Evolutionary conservation across 2,888 invertebrate species (phyloP).

Genomic region (Thera britannica): DNA sequence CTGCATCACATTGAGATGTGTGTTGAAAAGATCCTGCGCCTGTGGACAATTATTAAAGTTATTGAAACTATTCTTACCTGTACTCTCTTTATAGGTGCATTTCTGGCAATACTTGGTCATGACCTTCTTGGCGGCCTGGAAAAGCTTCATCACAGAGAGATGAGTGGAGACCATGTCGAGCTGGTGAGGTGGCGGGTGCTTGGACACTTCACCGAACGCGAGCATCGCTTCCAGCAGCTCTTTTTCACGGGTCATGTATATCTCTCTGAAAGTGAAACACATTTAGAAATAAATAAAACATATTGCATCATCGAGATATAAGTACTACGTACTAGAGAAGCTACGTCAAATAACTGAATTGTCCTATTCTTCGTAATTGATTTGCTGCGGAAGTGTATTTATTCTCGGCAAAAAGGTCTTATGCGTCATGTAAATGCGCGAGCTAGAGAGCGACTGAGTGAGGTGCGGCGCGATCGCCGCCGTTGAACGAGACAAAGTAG

Average conservation of each 20-base stretch:
- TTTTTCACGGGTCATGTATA: constrained; percentile 96
- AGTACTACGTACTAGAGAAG: too few species aligned
- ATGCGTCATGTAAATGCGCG: too few species aligned
- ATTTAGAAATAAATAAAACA: not conserved
- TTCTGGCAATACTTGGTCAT: constrained; percentile 71
- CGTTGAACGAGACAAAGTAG: too few species aligned
- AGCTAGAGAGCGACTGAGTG: too few species aligned
- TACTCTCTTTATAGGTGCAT: constrained; percentile 89
- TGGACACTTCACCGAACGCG: constrained; percentile 91
- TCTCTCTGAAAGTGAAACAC: constrained; percentile 84
- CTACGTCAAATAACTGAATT: too few species aligned
- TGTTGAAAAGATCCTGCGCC: constrained; percentile 9
- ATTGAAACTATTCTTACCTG: constrained; percentile 62
- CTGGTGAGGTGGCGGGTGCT: constrained; percentile 93
- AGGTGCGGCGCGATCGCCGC: too few species aligned
- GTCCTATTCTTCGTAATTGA: too few species aligned
- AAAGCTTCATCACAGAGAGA: constrained; percentile 92
- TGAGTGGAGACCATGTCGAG: constrained; percentile 93
- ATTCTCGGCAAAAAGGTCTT: too few species aligned
- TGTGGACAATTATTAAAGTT: constrained; percentile 4
- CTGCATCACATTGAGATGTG: constrained; percentile 3
- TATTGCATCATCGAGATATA: too few species aligned
- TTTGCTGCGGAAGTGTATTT: too few species aligned
- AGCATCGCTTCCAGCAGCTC: constrained; percentile 94
- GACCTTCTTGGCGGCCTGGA: constrained; percentile 93